These are phyloP conservation scores for Cyprinus carpio DNA, from an alignment of 2,113 vertebrate species.

Conservation along the genomic window DNA sequence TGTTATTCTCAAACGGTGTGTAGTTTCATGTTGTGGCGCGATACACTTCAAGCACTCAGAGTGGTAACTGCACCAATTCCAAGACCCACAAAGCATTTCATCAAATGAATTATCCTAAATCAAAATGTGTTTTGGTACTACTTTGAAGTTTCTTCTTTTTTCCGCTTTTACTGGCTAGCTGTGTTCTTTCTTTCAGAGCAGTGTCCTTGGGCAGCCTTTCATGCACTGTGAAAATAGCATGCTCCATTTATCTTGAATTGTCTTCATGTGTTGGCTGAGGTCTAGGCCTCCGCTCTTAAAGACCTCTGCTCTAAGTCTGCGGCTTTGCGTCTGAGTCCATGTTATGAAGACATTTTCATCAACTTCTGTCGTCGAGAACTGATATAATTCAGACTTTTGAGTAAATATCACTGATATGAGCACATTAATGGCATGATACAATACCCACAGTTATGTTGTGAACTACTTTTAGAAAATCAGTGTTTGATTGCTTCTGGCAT, in stretches of 20 bases:
- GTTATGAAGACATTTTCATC: constrained; percentile 37
- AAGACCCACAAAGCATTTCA: constrained; percentile 50
- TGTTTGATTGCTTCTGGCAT: background rate
- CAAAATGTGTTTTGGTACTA: constrained; percentile 67
- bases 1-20: constrained; percentile 14
- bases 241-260: constrained; percentile 77
- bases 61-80: constrained; percentile 35
- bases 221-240: constrained; percentile 74
- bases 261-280: constrained; percentile 77
- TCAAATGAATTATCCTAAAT: constrained; percentile 51
- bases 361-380: constrained; percentile 13
- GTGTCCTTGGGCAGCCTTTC: constrained; percentile 77
- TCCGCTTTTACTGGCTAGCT: constrained; percentile 72
- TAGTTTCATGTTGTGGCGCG: constrained; percentile 5
- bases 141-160: constrained; percentile 76
- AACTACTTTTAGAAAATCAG: background rate
- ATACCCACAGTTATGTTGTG: background rate
- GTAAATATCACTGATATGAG: background rate
- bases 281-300: constrained; percentile 51
- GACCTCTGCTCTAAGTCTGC: constrained; percentile 47
- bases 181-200: constrained; percentile 66
- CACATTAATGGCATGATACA: background rate
- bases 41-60: constrained; percentile 21
- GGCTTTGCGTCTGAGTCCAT: constrained; percentile 22
- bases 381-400: background rate